Percentiles rank a stretch among this genome's conserved stretches.
Conservation (phyloP, 2,113 vertebrate species). For the Ursus arctos region DNA sequence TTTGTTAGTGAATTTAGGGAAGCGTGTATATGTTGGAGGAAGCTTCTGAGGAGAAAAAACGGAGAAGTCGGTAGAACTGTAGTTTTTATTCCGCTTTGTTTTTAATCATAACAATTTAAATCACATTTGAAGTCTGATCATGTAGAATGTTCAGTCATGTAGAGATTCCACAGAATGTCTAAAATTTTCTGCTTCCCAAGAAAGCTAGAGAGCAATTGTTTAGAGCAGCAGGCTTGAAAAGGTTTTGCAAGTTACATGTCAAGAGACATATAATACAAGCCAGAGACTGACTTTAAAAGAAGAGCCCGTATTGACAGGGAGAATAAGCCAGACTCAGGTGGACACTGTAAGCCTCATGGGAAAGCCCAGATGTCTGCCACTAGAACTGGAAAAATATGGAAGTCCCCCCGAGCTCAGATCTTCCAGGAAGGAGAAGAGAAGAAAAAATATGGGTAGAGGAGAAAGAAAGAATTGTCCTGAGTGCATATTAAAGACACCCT, state of each 20-base stretch:
- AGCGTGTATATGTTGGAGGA: neutral
- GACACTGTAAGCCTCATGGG: neutral
- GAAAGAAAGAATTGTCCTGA: neutral
- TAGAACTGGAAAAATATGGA: neutral
- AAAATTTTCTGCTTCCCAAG: neutral
- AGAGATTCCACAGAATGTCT: neutral
- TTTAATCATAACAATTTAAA: slow-evolving; percentile 8
- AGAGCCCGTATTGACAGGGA: neutral
- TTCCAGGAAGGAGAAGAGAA: neutral
- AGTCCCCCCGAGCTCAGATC: neutral
- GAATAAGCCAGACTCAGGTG: neutral
- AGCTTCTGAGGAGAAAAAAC: neutral
- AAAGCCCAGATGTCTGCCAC: neutral
- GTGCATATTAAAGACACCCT: neutral
- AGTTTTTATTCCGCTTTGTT: neutral
- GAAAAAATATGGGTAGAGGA: neutral
- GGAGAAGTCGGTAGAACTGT: neutral
- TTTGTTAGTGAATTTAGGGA: neutral
- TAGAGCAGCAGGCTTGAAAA: neutral
- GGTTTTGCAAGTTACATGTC: neutral
- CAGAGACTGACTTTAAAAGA: neutral
- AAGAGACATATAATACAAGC: neutral
- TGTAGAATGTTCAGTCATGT: neutral
- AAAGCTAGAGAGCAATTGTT: neutral
- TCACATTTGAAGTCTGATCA: neutral